Percentiles rank a stretch among this genome's conserved stretches.
phyloP scores from a whole-genome alignment of 2,113 vertebrate species.

The Plestiodon gilberti region DNA sequence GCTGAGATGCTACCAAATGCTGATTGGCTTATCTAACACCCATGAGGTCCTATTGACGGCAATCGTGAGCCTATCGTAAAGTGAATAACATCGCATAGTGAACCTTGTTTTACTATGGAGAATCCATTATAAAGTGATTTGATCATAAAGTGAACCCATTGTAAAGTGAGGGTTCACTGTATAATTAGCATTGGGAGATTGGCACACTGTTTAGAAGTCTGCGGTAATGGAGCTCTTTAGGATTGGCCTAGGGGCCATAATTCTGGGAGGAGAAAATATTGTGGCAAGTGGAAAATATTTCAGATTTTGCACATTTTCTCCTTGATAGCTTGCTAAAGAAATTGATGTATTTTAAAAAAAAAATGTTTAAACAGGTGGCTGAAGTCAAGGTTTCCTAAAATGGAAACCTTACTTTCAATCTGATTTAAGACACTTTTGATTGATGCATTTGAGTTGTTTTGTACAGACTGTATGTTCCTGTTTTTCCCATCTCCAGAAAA shows the following conservation, averaged over 20 bases:
- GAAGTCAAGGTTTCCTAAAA: not conserved
- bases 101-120: too few relatives aligned
- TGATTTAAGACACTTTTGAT: slow-evolving; percentile 10
- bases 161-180: not conserved
- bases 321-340: not conserved
- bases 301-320: not conserved
- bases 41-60: too few relatives aligned
- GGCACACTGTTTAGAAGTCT: not conserved
- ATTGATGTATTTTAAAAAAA: not conserved
- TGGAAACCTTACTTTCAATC: slow-evolving; percentile 13
- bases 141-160: too few relatives aligned
- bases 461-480: not conserved
- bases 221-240: not conserved
- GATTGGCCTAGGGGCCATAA: not conserved
- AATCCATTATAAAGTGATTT: too few relatives aligned
- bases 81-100: too few relatives aligned
- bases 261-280: not conserved
- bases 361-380: slow-evolving; percentile 25
- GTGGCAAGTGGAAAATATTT: not conserved
- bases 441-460: not conserved
- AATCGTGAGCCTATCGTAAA: too few relatives aligned
- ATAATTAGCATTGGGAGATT: not conserved
- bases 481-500: not conserved
- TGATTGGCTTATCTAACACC: too few relatives aligned
- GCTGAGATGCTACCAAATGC: too few relatives aligned